These are phyloP conservation scores for Ophonus ardosiacus DNA, from an alignment of 2,888 invertebrate genomes.

Conservation along the genomic window DNA sequence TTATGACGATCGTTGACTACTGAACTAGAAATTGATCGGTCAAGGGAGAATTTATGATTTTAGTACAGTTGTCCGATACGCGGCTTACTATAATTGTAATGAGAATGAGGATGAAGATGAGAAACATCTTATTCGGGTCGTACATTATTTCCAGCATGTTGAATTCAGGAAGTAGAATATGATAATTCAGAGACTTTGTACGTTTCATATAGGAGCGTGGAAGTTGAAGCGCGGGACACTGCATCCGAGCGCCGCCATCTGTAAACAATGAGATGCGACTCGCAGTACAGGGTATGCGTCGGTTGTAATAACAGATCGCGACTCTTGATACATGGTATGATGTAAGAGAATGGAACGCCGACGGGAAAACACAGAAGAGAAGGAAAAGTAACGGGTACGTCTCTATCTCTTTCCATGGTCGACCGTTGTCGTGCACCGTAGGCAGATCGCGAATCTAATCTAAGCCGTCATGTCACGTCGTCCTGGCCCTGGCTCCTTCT, in stretches of 20 bases:
- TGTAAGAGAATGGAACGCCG: not conserved
- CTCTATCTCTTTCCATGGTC: slow-evolving; percentile 30
- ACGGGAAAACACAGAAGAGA: slow-evolving; percentile 12
- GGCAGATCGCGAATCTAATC: slow-evolving; percentile 44
- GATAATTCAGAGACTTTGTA: slow-evolving; percentile 49
- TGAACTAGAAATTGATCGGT: slow-evolving; percentile 52
- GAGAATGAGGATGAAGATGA: not conserved
- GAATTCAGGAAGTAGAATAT: slow-evolving; percentile 44
- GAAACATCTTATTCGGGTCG: not conserved
- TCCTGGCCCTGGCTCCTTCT: not conserved
- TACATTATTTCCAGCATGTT: not conserved
- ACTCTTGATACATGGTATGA: slow-evolving; percentile 40
- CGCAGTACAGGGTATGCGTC: not conserved
- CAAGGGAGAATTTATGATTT: slow-evolving; percentile 50
- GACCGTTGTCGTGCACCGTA: slow-evolving; percentile 36
- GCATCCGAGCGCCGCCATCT: slow-evolving; percentile 47
- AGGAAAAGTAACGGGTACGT: slow-evolving; percentile 15
- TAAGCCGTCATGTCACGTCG: slow-evolving; percentile 51
- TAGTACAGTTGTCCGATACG: not conserved
- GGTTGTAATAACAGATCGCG: slow-evolving; percentile 41
- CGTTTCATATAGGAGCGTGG: slow-evolving; percentile 33
- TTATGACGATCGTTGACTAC: slow-evolving; percentile 48
- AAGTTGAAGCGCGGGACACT: not conserved
- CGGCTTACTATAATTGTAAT: not conserved
- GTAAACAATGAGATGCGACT: slow-evolving; percentile 58